Percentiles rank a stretch among this genome's conserved stretches.
phyloP scores from a whole-genome alignment of 2,113 vertebrate species.

The Microtus pennsylvanicus region DNA sequence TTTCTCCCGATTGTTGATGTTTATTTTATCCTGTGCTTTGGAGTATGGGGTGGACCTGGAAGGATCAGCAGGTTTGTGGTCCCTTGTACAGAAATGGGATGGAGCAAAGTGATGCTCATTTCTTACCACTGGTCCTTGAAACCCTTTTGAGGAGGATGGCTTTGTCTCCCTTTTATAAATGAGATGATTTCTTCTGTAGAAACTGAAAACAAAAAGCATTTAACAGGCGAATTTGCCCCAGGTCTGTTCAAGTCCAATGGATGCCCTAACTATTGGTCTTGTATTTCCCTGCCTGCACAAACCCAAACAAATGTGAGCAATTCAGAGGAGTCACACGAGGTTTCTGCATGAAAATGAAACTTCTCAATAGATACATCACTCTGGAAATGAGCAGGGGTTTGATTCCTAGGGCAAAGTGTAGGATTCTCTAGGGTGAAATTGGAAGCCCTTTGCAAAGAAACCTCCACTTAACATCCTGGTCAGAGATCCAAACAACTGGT shows the following conservation, averaged over 20 bases:
- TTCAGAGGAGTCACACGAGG: not conserved
- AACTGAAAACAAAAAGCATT: not conserved
- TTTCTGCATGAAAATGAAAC: not conserved
- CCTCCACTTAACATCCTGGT: not conserved
- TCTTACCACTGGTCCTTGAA: not conserved
- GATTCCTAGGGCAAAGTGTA: not conserved
- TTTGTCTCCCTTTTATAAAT: not conserved
- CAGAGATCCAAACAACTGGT: not conserved
- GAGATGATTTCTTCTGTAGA: not conserved
- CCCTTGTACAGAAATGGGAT: fast-evolving
- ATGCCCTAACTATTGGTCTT: not conserved
- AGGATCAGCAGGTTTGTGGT: too few species aligned
- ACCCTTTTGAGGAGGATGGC: too few species aligned
- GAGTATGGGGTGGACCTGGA: fast-evolving
- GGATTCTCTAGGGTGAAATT: not conserved
- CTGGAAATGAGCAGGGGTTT: not conserved
- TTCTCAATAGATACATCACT: not conserved
- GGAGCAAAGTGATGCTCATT: fast-evolving
- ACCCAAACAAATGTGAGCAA: not conserved
- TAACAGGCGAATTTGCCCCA: not conserved
- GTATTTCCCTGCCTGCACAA: not conserved
- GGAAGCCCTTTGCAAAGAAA: not conserved
- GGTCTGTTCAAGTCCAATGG: not conserved
- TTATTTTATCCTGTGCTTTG: not conserved
- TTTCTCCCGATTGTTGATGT: not conserved